Percentiles rank a stretch among this genome's conserved stretches.
Evolutionary conservation across 2,113 vertebrate genomes (phyloP).

Genomic region (Sorex araneus): DNA sequence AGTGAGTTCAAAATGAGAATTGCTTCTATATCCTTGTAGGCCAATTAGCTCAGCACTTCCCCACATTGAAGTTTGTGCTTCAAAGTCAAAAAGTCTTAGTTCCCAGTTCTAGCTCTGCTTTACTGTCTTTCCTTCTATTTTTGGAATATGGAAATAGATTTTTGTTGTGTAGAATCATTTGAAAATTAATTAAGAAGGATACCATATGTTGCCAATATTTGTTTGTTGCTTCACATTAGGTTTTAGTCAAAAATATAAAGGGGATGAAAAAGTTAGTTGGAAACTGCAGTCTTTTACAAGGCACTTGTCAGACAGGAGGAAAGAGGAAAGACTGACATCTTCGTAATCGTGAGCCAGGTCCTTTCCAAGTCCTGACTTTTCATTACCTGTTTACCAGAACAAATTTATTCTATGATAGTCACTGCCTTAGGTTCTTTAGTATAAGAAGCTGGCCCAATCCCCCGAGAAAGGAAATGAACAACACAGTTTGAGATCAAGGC

Average conservation of each 20-base stretch:
- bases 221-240: not conserved
- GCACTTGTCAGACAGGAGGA: not conserved
- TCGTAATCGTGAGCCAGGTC: not conserved
- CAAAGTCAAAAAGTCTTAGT: constrained; percentile 37
- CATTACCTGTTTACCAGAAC: constrained; percentile 50
- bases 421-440: not conserved
- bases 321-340: not conserved
- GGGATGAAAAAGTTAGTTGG: not conserved
- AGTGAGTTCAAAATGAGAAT: not conserved
- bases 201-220: constrained; percentile 1
- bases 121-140: constrained; percentile 11
- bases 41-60: not conserved
- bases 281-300: not conserved
- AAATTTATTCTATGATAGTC: constrained; percentile 43
- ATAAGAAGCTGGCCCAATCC: constrained; percentile 1
- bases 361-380: constrained; percentile 10
- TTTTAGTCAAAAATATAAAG: constrained; percentile 21
- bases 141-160: not conserved
- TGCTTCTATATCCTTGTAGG: not conserved
- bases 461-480: constrained; percentile 61
- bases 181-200: not conserved
- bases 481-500: constrained; percentile 36
- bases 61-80: not conserved
- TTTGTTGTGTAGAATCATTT: not conserved
- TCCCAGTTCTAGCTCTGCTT: not conserved